phyloP scores from a whole-genome alignment of 64 coral and sea anemone genomes.

The Anthopleura sola region DNA sequence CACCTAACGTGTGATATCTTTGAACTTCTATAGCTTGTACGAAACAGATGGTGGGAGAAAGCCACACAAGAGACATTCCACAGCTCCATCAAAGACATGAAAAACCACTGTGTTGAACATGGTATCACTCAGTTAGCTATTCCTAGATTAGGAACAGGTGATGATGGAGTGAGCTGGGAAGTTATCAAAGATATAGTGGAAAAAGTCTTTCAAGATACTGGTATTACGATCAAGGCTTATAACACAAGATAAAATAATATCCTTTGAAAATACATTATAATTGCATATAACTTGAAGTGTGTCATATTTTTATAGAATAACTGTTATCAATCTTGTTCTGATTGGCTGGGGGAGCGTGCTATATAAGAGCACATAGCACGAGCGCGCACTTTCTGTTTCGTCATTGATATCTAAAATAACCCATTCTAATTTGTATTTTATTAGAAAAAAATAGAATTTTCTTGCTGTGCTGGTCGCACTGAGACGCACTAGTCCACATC shows the following conservation, averaged over 20 bases:
- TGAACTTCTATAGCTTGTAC: constrained; percentile 42
- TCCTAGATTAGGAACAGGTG: constrained; percentile 72
- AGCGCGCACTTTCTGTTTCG: too few relatives aligned
- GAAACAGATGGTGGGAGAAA: constrained; percentile 79
- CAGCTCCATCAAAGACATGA: constrained; percentile 34
- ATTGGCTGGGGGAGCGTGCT: too few relatives aligned
- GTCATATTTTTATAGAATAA: too few relatives aligned
- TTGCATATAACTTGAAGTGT: background rate
- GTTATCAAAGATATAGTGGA: constrained; percentile 60
- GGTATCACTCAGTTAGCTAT: constrained; percentile 52
- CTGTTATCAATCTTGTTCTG: too few relatives aligned
- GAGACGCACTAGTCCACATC: too few relatives aligned
- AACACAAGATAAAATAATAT: constrained; percentile 41
- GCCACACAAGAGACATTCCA: constrained; percentile 38
- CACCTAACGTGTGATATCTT: background rate
- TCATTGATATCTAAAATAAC: too few relatives aligned
- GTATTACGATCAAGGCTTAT: constrained; percentile 72
- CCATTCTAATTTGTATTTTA: too few relatives aligned
- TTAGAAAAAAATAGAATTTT: too few relatives aligned
- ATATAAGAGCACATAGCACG: too few relatives aligned
- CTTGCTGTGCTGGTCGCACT: too few relatives aligned
- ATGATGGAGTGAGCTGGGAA: constrained; percentile 59
- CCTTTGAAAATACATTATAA: background rate
- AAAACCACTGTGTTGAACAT: constrained; percentile 60
- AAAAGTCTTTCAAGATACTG: constrained; percentile 65